These are phyloP conservation scores for Piprites chloris DNA, from an alignment of 2,113 vertebrate species.

Conservation along the genomic window DNA sequence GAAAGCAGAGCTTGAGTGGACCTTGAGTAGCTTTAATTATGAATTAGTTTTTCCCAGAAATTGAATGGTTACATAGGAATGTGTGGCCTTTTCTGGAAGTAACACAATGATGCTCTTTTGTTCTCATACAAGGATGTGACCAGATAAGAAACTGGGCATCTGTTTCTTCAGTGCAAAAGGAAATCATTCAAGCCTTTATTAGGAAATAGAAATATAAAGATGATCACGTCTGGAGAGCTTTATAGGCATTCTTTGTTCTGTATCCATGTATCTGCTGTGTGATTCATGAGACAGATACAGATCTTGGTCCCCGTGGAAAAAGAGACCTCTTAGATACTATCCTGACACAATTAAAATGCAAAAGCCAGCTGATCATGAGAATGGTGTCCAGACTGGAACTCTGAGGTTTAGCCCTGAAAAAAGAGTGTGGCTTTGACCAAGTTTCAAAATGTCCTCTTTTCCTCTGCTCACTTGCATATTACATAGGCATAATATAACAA, in stretches of 20 bases:
- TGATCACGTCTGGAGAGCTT: neutral
- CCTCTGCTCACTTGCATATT: neutral
- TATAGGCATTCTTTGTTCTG: neutral
- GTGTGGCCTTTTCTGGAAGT: neutral
- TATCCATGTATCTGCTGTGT: neutral
- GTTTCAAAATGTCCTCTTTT: neutral
- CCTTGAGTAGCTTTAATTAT: neutral
- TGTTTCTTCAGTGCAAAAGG: neutral
- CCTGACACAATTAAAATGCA: neutral
- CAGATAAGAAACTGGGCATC: neutral
- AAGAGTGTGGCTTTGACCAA: neutral
- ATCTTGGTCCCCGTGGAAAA: neutral
- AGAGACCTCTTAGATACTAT: neutral
- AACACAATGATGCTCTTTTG: neutral
- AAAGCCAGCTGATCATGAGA: neutral
- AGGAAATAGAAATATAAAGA: constrained; percentile 1
- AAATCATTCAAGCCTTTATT: neutral
- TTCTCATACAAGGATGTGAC: neutral
- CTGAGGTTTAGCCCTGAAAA: neutral
- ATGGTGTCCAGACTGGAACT: neutral
- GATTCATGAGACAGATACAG: constrained; percentile 9
- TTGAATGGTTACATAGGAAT: neutral
- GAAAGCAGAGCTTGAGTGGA: neutral
- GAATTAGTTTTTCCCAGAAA: neutral
- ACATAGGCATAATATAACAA: neutral